phyloP scores from a whole-genome alignment of 2,888 invertebrate species.

The Agrochola circellaris region DNA sequence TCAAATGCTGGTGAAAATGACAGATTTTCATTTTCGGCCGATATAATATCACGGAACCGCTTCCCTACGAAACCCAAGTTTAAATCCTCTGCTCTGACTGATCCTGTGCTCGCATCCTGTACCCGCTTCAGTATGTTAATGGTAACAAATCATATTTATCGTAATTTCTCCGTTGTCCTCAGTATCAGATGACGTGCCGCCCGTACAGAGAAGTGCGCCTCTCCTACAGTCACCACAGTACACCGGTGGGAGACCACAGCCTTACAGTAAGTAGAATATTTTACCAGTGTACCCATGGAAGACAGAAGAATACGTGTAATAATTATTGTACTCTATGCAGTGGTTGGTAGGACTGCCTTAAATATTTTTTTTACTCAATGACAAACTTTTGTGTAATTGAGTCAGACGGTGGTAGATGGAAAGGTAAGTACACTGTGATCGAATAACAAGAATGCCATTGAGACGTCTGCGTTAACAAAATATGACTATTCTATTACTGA shows the following conservation, averaged over 20 bases:
- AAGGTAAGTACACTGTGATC: conserved; percentile 21
- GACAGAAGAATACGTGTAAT: not conserved
- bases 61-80: not conserved
- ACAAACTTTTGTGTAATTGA: not conserved
- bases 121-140: conserved; percentile 42
- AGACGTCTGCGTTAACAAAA: not conserved
- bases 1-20: not conserved
- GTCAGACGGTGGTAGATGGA: not conserved
- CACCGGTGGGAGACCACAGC: conserved; percentile 95
- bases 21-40: not conserved
- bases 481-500: not conserved
- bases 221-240: conserved; percentile 97
- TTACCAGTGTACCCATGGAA: not conserved
- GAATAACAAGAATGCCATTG: not conserved
- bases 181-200: conserved; percentile 87
- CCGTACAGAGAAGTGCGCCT: conserved; percentile 93
- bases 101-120: conserved; percentile 48
- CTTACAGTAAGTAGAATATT: conserved; percentile 94
- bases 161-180: conserved; percentile 71
- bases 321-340: not conserved
- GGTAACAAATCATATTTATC: conserved; percentile 55
- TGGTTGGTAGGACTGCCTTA: not conserved
- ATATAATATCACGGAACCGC: not conserved
- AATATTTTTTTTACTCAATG: conserved; percentile 7
- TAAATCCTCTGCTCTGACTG: not conserved